Percentiles rank a stretch among this genome's conserved stretches.
Evolutionary conservation across 2,797 vertebrate species (phyloP).

Genomic region (Aeoliscus strigatus): DNA sequence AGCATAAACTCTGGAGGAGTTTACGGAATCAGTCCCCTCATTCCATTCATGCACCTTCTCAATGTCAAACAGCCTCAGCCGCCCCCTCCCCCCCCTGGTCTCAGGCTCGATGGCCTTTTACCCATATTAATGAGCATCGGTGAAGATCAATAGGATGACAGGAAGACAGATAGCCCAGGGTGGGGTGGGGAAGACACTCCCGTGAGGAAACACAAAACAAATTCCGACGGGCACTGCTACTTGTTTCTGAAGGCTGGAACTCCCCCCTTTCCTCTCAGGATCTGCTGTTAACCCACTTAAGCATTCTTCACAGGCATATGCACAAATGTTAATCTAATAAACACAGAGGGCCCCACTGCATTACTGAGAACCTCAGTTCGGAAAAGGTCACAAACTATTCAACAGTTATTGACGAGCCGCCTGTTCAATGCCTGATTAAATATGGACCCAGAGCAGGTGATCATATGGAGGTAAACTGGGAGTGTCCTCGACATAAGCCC

Average conservation of each 20-base stretch:
- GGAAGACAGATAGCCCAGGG: conserved; percentile 67
- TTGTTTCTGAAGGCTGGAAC: conserved; percentile 29
- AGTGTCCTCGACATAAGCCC: conserved; percentile 27
- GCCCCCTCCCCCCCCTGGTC: conserved; percentile 36
- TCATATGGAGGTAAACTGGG: background rate
- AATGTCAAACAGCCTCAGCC: conserved; percentile 59
- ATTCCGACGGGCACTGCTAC: conserved; percentile 49
- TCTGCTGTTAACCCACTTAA: conserved; percentile 10
- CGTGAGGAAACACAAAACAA: conserved; percentile 49
- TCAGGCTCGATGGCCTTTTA: conserved; percentile 38
- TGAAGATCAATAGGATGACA: conserved; percentile 71
- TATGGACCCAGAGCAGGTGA: conserved; percentile 6
- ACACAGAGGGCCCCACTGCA: conserved; percentile 13
- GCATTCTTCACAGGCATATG: conserved; percentile 1
- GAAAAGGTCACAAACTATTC: conserved; percentile 37
- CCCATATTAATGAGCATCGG: conserved; percentile 69
- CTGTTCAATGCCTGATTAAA: conserved; percentile 6
- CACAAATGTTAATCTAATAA: conserved; percentile 17
- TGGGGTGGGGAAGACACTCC: conserved; percentile 34
- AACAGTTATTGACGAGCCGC: conserved; percentile 10
- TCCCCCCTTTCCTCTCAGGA: conserved; percentile 5
- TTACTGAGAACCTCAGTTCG: conserved; percentile 16
- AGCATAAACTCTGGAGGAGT: conserved; percentile 29
- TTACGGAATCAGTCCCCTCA: conserved; percentile 48
- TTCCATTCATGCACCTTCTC: conserved; percentile 55